These are phyloP conservation scores for Cydia amplana DNA, from an alignment of 1,140 invertebrate genomes.

Conservation along the genomic window DNA sequence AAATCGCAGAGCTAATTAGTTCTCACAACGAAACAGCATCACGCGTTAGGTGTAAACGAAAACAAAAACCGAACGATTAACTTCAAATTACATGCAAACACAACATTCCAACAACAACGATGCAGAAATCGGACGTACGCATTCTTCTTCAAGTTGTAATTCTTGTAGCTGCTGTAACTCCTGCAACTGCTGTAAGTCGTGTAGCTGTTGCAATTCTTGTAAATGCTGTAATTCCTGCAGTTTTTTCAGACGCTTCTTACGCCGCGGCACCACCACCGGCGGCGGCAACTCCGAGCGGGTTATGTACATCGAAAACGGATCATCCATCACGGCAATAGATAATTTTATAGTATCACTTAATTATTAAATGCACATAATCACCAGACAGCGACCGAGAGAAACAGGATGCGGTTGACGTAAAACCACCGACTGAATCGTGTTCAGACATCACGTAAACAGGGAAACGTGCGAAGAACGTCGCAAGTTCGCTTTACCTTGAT, in stretches of 20 bases:
- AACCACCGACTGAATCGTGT: constrained; percentile 45
- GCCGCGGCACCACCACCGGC: constrained; percentile 69
- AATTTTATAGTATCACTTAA: constrained; percentile 45
- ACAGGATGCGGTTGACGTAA: constrained; percentile 60
- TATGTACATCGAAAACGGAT: constrained; percentile 75
- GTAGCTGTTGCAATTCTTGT: constrained; percentile 10
- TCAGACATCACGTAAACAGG: constrained; percentile 54
- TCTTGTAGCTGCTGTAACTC: constrained; percentile 2
- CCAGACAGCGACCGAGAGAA: constrained; percentile 41
- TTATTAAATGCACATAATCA: constrained; percentile 30
- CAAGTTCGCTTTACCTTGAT: constrained; percentile 75
- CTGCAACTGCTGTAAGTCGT: constrained; percentile 20
- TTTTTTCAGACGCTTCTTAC: constrained; percentile 75
- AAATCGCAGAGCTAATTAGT: neutral
- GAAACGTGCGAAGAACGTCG: constrained; percentile 67
- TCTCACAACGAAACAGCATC: constrained; percentile 11
- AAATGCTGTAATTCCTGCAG: constrained; percentile 41
- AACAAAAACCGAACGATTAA: constrained; percentile 17
- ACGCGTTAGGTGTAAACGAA: constrained; percentile 21
- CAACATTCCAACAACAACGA: constrained; percentile 36
- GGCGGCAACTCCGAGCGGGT: constrained; percentile 67
- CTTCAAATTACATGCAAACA: constrained; percentile 38
- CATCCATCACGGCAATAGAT: constrained; percentile 59
- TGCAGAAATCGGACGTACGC: constrained; percentile 23
- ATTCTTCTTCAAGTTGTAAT: constrained; percentile 59